Evolutionary conservation across 2,113 vertebrate genomes (phyloP), one percentile per base, ranked within the genome.

Genomic region (Hymenochirus boettgeri): DNA sequence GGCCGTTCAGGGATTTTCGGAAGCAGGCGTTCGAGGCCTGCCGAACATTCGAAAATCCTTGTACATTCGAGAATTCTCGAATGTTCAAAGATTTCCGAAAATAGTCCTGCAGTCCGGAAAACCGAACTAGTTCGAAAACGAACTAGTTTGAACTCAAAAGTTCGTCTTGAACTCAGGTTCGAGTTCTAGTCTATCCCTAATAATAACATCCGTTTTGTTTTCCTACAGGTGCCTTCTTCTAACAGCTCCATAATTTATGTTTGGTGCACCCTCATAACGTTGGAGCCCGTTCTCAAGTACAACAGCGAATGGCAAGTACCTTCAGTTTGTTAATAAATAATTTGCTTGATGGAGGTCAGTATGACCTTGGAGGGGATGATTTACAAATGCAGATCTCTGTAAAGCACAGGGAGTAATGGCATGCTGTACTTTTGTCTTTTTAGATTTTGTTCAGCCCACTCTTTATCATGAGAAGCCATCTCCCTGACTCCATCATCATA

Each of bases 401-500:
- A 79, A 71, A 72, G 73, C 78, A 78, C 72, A 47, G 72, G 48
- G 31, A 57, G 76, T 77, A 73, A 71, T 73, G 71, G 70, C 65
- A 21, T 17, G 73, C 45, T 76, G 51, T 75, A 71, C 46, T 82
- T 76, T 82, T 70, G 23, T 72, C 75, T 73, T 72, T 81, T 59
- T 80, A 99, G 96, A 91, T 99, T 78, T 86, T 96, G 75, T 97
- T 99, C 83, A 98, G 94, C 76, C 96, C 95, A 64, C 86, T 99
- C 69, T 99, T 98, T 84, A 85, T 99, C 76, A 93, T 97, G 90
- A 85, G 90, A 71, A 98, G 94, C 83, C 95, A 97, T 82, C 86
- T 99, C 76, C 93, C 96, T 63, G 96, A 99, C 71, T 85, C 95
- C 57, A 88, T 99, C 72, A 93, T 94, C 61, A 85, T 99, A 73